Conservation (phyloP, 2,888 invertebrate species). For the Folsomia manolachei region DNA sequence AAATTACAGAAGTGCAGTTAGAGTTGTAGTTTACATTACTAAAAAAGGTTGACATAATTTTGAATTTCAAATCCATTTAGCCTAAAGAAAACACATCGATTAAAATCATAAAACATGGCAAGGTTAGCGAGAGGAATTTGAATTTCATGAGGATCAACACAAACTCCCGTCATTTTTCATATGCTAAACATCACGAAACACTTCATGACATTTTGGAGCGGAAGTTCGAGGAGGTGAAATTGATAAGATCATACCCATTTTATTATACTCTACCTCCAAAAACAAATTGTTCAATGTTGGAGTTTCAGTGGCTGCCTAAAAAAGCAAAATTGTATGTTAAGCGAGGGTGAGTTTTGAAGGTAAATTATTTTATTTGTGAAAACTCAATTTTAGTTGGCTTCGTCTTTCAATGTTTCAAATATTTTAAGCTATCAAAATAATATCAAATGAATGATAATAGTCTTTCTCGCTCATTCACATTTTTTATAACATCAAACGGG, state of each 20-base stretch:
- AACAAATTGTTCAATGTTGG: not conserved
- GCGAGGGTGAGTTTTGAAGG: not conserved
- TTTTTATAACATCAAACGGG: too few species aligned
- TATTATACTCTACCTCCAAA: not conserved
- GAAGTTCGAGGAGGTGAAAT: not conserved
- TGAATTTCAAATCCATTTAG: not conserved
- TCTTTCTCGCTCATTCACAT: too few species aligned
- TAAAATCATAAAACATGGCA: too few species aligned
- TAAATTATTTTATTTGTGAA: not conserved
- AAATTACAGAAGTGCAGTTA: too few species aligned
- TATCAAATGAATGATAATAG: not conserved
- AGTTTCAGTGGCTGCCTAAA: not conserved
- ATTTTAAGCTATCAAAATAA: not conserved
- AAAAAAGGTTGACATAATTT: too few species aligned
- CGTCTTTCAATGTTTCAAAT: not conserved
- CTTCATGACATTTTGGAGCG: not conserved
- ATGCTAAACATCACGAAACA: not conserved
- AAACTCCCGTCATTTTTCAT: too few species aligned
- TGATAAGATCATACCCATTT: conserved; percentile 4
- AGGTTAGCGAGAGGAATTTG: not conserved
- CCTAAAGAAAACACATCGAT: too few species aligned
- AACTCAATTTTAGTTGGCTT: not conserved
- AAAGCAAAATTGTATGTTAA: too few species aligned
- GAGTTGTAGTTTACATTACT: too few species aligned
- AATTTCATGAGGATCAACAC: not conserved